phyloP scores from a whole-genome alignment of 1,140 invertebrate species.

The Hyposmocoma kahamanoa region DNA sequence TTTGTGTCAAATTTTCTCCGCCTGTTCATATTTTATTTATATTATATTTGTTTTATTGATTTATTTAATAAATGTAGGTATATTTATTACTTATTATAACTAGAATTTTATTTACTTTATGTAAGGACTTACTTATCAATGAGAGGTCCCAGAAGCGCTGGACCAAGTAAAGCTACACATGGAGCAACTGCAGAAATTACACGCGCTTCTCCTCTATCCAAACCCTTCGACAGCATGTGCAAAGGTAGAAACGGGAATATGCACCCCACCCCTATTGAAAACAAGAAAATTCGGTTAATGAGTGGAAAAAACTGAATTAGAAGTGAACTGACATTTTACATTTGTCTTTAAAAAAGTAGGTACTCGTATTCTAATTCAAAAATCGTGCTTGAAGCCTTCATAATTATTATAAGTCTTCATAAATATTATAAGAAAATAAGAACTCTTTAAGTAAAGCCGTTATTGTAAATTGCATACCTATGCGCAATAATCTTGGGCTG shows the following conservation, averaged over 20 bases:
- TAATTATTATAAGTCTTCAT: too few relatives aligned
- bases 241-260: slow-evolving; percentile 83
- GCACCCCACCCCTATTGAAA: slow-evolving; percentile 80
- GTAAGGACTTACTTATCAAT: slow-evolving; percentile 78
- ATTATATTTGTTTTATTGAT: too few relatives aligned
- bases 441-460: neutral
- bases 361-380: too few relatives aligned
- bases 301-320: too few relatives aligned
- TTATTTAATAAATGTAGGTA: too few relatives aligned
- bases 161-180: slow-evolving; percentile 81
- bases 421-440: too few relatives aligned
- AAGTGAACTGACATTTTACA: too few relatives aligned
- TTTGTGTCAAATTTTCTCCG: too few relatives aligned
- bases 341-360: too few relatives aligned
- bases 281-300: neutral
- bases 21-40: slow-evolving; percentile 5
- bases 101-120: too few relatives aligned
- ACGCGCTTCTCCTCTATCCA: slow-evolving; percentile 80
- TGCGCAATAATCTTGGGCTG: slow-evolving; percentile 6
- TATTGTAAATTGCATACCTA: slow-evolving; percentile 10
- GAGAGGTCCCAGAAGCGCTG: slow-evolving; percentile 78
- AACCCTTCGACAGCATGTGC: slow-evolving; percentile 81
- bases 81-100: too few relatives aligned
- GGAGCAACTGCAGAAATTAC: slow-evolving; percentile 84
- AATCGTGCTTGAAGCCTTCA: too few relatives aligned